A percentile compares a stretch with the other conserved stretches of the same genome.
phyloP scores from a whole-genome alignment of 2,113 vertebrate species.

The Myrmecophaga tridactyla region DNA sequence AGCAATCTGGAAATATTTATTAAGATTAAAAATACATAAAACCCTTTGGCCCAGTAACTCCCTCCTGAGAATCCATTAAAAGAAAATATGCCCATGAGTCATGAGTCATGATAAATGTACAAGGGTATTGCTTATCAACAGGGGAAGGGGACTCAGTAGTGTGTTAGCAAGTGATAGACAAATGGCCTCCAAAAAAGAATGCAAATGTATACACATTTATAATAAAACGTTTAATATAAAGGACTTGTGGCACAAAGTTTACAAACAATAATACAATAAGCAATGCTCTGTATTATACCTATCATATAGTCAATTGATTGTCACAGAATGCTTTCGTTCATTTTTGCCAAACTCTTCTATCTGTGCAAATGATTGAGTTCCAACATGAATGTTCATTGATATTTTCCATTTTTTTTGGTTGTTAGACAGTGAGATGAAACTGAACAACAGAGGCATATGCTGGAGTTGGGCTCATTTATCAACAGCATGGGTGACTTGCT shows the following conservation, averaged over 20 bases:
- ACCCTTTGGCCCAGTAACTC: neutral
- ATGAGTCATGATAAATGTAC: neutral
- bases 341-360: neutral
- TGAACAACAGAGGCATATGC: neutral
- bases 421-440: neutral
- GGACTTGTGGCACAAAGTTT: neutral
- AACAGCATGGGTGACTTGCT: rapidly evolving
- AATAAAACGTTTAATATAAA: neutral
- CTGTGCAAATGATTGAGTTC: rapidly evolving
- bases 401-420: no score
- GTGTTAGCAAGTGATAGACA: neutral
- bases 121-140: neutral
- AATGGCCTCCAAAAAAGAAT: neutral
- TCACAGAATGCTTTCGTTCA: neutral
- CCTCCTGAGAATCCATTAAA: neutral
- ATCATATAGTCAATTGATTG: rapidly evolving
- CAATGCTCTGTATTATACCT: rapidly evolving
- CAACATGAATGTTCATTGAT: rapidly evolving
- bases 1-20: neutral
- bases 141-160: neutral
- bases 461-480: rapidly evolving
- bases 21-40: neutral
- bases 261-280: rapidly evolving
- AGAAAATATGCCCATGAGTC: neutral
- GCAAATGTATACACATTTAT: neutral